A percentile compares a stretch with the other conserved stretches of the same genome.
These are phyloP conservation scores for Drosophila austrosaltans DNA, from an alignment of 2,888 invertebrate species.

Conservation along the genomic window DNA sequence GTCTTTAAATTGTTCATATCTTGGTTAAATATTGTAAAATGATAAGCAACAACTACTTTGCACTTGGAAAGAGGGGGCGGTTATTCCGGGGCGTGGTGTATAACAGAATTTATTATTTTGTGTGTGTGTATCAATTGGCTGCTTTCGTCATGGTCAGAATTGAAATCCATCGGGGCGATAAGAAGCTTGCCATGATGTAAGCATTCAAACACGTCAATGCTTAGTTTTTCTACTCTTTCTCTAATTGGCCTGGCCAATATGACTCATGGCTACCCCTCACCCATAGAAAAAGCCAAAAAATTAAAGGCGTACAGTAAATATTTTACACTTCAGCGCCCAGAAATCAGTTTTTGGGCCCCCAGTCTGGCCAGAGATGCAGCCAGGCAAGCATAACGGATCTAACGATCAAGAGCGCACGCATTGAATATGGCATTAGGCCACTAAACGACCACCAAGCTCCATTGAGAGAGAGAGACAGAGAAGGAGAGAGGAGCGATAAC, in stretches of 20 bases:
- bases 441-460: conserved; percentile 40
- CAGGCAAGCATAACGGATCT: conserved; percentile 62
- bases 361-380: conserved; percentile 50
- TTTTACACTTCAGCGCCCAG: conserved; percentile 63
- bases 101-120: not conserved
- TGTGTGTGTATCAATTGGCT: conserved; percentile 12
- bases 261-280: conserved; percentile 10
- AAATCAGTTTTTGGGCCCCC: conserved; percentile 27
- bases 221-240: conserved; percentile 21
- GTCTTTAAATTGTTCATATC: conserved; percentile 7
- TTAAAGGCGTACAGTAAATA: conserved; percentile 53
- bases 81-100: not conserved
- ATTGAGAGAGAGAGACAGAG: not conserved
- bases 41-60: conserved; percentile 21
- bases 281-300: conserved; percentile 1
- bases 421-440: conserved; percentile 24
- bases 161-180: conserved; percentile 15
- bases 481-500: not conserved
- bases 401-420: conserved; percentile 39
- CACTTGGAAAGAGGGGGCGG: conserved; percentile 1
- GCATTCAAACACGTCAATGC: conserved; percentile 40
- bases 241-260: conserved; percentile 21
- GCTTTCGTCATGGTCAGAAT: conserved; percentile 19
- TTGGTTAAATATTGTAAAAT: conserved; percentile 16
- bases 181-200: conserved; percentile 39